Base-by-base conservation (phyloP, 2,888 invertebrate species). In the Hyles lineata region DNA sequence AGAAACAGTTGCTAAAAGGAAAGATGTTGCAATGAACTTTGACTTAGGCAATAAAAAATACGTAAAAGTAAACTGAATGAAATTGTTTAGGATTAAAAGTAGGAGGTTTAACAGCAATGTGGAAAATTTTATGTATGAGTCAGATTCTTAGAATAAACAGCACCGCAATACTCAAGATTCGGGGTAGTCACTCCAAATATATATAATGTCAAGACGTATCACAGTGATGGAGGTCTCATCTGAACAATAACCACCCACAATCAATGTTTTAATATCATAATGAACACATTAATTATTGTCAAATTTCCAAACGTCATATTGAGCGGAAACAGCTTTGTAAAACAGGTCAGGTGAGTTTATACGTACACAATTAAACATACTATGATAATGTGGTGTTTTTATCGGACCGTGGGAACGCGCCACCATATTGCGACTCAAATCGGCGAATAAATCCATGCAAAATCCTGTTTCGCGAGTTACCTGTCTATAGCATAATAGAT, bases 321-420 rank as follows among this genome's bases (percentile, higher is more conserved):
- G 55, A 55, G 67, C 35, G 55, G 72, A 72, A 67, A 75, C 74
- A 76, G 67, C 67, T 75, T 74, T 74, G 75, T 75, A 75, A 73
- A 79, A 81, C 80, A 70, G 78, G 75, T 75, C 70, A 59, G 76
- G 73, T 70, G 70, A 76, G 78, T 78, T 80, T 79, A 80, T 77
- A 79, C 80, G 76, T 78, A 74, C 69, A 79, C 83, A 84, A 84
- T 84, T 84, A 83, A 81, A 83, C 74, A 71, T 75, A 78, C 76
- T 78, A 76, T 78, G 43, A 76, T 76, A 75, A 74, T 77, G 74
- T 76, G 76, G 74, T 75, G 72, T 74, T 73, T 79, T 80, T 79
- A 76, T 70, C 75, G 69, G 74, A 77, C 78, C 85, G 85, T 85
- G 85, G 82, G 85, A 86, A 85, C 79, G 74, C 67, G 62, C 73